Evolutionary conservation across 1,140 invertebrate genomes (phyloP).

Genomic region (Parapsyche elsis): DNA sequence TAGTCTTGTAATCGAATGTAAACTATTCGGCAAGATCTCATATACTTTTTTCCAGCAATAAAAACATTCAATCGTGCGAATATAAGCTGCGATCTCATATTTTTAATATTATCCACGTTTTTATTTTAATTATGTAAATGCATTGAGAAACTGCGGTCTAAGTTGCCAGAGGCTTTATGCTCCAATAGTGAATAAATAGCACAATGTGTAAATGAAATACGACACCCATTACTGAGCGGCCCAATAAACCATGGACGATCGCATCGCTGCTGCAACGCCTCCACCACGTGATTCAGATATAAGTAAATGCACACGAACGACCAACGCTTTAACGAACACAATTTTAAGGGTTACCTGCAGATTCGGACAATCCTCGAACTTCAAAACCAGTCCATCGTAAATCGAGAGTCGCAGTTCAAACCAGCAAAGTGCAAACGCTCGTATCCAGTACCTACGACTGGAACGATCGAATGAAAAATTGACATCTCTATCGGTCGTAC

Average conservation of each 20-base stretch:
- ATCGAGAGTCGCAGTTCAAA: no score
- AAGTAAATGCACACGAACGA: background rate
- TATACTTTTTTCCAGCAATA: background rate
- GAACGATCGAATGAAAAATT: no score
- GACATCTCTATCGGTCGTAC: background rate
- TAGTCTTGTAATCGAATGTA: background rate
- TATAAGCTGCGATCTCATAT: no score
- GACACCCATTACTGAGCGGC: conserved; percentile 14
- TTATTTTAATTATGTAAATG: no score
- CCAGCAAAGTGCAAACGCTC: no score
- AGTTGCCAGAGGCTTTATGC: background rate
- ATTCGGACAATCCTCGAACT: background rate
- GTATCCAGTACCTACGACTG: no score
- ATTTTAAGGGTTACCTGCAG: background rate
- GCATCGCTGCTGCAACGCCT: no score
- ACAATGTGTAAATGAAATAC: conserved; percentile 33
- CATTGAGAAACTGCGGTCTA: no score
- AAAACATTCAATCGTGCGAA: background rate
- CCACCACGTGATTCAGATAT: background rate
- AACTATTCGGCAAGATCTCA: background rate
- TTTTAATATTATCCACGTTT: no score
- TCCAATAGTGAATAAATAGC: conserved; percentile 27
- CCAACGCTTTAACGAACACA: background rate
- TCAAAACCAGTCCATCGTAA: background rate
- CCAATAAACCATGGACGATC: background rate